A percentile compares a stretch with the other conserved stretches of the same genome.
These are phyloP conservation scores for Cancer borealis DNA, from an alignment of 2,888 invertebrate genomes.

Conservation along the genomic window DNA sequence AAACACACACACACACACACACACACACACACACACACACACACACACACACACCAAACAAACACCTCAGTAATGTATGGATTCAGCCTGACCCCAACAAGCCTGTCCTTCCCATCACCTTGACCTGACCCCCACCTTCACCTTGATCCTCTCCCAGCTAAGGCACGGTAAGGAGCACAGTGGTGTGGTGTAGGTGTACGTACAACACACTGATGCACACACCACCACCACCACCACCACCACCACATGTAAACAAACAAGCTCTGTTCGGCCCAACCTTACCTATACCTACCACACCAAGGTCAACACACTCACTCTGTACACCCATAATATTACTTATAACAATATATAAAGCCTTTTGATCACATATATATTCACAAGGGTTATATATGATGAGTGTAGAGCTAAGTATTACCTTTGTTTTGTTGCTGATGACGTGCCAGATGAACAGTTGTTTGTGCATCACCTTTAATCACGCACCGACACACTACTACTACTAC, in stretches of 20 bases:
- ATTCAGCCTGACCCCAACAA: background rate
- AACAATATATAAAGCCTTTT: background rate
- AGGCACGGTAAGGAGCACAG: background rate
- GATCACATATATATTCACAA: background rate
- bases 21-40: background rate
- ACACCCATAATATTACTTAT: background rate
- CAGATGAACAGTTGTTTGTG: constrained; percentile 11
- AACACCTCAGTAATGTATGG: background rate
- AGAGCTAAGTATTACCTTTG: background rate
- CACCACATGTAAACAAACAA: background rate
- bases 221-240: too few species aligned
- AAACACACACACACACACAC: background rate
- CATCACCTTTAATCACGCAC: background rate
- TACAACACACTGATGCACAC: background rate
- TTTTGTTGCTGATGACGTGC: background rate
- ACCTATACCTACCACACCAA: background rate
- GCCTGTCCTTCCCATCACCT: background rate
- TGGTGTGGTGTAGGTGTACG: background rate
- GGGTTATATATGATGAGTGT: background rate
- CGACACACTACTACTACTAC: background rate
- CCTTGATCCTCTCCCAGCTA: background rate
- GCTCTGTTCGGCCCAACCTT: too few species aligned
- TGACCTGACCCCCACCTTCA: background rate
- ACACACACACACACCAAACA: background rate
- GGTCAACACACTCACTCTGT: background rate